Evolutionary conservation across 2,888 invertebrate species (phyloP).

Genomic region (Agrotis exclamationis): DNA sequence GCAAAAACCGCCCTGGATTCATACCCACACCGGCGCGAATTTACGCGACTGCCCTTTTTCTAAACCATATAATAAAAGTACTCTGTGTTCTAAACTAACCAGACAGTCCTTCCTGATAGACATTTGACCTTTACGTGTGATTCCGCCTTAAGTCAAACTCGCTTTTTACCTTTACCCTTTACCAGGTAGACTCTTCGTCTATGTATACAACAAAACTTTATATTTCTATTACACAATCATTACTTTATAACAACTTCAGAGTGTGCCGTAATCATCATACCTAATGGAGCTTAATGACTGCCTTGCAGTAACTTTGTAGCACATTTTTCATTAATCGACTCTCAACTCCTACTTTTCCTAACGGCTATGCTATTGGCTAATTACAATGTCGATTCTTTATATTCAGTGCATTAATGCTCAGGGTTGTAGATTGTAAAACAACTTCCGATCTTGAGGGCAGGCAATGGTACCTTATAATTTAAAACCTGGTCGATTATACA

Average conservation of each 20-base stretch:
- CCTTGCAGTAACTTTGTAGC: constrained; percentile 11
- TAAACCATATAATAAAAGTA: too few species aligned
- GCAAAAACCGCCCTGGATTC: too few species aligned
- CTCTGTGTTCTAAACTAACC: too few species aligned
- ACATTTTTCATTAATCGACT: constrained; percentile 6
- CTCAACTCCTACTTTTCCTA: neutral
- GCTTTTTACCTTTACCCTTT: neutral
- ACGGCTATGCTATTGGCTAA: neutral
- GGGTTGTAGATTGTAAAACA: neutral
- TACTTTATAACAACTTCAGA: constrained; percentile 1
- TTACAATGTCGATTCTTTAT: neutral
- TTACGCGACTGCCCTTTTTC: too few species aligned
- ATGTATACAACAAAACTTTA: neutral
- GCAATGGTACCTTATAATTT: too few species aligned
- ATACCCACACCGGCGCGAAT: too few species aligned
- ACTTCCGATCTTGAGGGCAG: neutral
- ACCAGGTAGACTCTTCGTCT: neutral
- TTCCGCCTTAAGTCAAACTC: neutral
- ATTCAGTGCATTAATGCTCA: neutral
- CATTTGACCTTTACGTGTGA: neutral
- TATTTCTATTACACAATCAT: constrained; percentile 1
- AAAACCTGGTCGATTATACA: too few species aligned
- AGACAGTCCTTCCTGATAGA: too few species aligned
- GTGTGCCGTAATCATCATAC: neutral
- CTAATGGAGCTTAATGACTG: neutral